Evolutionary conservation across 2,113 vertebrate species (phyloP), one percentile per base, ranked within the genome.

Genomic region (Euleptes europaea): DNA sequence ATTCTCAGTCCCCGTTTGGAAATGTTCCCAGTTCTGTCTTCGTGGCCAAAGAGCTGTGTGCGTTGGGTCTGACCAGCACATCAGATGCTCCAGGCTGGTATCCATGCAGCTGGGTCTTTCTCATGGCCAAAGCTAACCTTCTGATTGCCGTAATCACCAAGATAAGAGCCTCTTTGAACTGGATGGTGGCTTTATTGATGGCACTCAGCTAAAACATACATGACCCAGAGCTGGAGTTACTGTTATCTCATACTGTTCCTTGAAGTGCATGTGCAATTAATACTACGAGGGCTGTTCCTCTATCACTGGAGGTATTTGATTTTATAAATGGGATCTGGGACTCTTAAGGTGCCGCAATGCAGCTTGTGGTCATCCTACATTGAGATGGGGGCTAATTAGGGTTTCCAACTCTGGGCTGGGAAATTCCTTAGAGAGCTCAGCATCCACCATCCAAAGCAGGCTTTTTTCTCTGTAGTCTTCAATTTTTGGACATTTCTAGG

Each of bases 61-160:
- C 33, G 42, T 0, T 82, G 89, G 73, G 1, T 72, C 60, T 11
- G 4, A 88, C 15, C n/a, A 86, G 80, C 79, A 74, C 88, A 80
- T 82, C 67, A 80, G 54, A 83, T 78, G 80, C 42, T 78, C 38
- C 70, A 63, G 78, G n/a, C 72, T 84, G 75, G 35, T 78, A 67
- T 78, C 33, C 72, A 54, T 81, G 40, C 89, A 94, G 86, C 91
- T 94, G 91, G 82, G 77, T 72, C 42, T 87, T 93, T 94, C 92
- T 88, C 89, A 92, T 14, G 85, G 78, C 15, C 78, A 81, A 19
- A 44, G 33, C 33, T 74, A 82, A 85, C 85, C 35, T 83, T 90
- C 88, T 77, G 73, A 71, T 0, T 85, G 40, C 72, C 90, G 49
- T 90, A 78, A 90, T 88, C 33, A 0, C 26, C 10, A 31, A 76